Percentiles rank a stretch among this genome's conserved stretches.
Conservation (phyloP, 2,113 vertebrate species). For the Grus americana region DNA sequence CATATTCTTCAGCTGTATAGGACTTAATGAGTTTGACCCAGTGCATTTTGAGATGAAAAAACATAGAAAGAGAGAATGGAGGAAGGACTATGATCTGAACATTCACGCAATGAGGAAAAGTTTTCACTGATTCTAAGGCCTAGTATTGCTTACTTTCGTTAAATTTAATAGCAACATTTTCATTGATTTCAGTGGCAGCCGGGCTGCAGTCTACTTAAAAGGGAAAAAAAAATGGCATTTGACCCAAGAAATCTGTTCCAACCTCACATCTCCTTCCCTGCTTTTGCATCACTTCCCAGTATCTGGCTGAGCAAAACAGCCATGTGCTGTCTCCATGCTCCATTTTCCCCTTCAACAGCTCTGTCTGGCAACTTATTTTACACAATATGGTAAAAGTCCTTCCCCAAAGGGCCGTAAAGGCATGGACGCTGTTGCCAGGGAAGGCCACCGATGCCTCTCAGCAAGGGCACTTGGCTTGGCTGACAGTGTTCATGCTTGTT, state of each 20-base stretch:
- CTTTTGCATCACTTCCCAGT: background rate
- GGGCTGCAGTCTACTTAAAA: background rate
- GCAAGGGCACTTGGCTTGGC: constrained; percentile 13
- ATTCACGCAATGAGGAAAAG: background rate
- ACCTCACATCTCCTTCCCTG: background rate
- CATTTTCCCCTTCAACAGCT: background rate
- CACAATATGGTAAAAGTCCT: background rate
- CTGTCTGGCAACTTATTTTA: background rate
- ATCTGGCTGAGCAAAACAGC: background rate
- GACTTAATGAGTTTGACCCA: background rate
- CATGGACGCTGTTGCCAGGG: background rate
- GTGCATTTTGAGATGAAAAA: background rate
- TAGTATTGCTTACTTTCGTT: background rate
- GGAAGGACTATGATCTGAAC: background rate
- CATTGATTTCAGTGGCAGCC: background rate
- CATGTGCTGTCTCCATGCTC: background rate
- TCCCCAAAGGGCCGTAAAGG: background rate
- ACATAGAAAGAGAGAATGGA: background rate
- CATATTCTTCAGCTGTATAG: background rate
- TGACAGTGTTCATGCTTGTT: background rate
- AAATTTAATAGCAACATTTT: background rate
- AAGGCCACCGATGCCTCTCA: background rate
- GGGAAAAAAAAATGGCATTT: background rate
- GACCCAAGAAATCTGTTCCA: background rate
- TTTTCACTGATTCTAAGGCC: background rate